These are phyloP conservation scores for Morpho deidamia DNA, from an alignment of 2,888 invertebrate genomes.

Conservation along the genomic window DNA sequence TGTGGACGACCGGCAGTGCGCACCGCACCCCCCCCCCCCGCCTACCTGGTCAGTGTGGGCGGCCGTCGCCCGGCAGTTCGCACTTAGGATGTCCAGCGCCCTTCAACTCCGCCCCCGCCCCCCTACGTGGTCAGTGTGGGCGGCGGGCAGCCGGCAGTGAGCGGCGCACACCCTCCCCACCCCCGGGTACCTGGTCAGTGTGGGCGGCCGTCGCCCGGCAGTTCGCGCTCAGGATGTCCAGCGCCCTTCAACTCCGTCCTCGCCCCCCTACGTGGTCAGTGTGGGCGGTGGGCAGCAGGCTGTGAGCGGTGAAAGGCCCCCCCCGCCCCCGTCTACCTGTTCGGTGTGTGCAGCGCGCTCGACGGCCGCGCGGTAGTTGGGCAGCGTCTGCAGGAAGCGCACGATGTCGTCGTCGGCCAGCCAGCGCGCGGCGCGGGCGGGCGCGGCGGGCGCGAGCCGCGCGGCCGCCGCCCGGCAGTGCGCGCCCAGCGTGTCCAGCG, in stretches of 20 bases:
- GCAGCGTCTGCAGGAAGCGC: slow-evolving; percentile 88
- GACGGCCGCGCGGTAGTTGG: slow-evolving; percentile 49
- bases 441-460: slow-evolving; percentile 31
- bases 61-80: slow-evolving; percentile 16
- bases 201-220: neutral
- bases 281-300: too few relatives aligned
- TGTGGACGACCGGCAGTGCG: too few relatives aligned
- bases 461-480: slow-evolving; percentile 33
- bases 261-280: too few relatives aligned
- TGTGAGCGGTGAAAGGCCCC: fast-evolving
- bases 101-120: slow-evolving; percentile 13
- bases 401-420: slow-evolving; percentile 97
- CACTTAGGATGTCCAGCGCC: slow-evolving; percentile 35
- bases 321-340: slow-evolving; percentile 4
- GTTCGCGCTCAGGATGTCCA: slow-evolving; percentile 25
- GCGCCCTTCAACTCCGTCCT: slow-evolving; percentile 28
- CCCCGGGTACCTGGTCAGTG: too few relatives aligned
- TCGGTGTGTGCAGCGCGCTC: slow-evolving; percentile 19
- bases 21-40: too few relatives aligned
- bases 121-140: too few relatives aligned
- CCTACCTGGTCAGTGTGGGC: neutral
- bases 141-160: too few relatives aligned
- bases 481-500: slow-evolving; percentile 35
- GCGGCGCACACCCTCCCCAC: slow-evolving; percentile 6
- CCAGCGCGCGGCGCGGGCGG: slow-evolving; percentile 71